A percentile compares a stretch with the other conserved stretches of the same genome.
Evolutionary conservation across 2,113 vertebrate genomes (phyloP).

Genomic region (Dicrurus megarhynchus): DNA sequence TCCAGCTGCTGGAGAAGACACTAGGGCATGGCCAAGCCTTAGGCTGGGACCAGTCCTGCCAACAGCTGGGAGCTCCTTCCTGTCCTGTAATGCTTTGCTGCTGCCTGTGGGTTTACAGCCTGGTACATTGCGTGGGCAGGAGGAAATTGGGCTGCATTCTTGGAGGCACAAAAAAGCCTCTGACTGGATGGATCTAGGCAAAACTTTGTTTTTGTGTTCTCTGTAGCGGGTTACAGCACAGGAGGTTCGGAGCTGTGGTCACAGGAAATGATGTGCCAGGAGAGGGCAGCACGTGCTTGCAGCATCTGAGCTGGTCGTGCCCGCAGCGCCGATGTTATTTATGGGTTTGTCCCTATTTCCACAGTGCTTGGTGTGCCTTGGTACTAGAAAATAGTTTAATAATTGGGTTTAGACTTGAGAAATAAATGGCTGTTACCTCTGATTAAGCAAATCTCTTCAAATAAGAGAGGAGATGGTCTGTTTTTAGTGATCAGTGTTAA

Average conservation of each 20-base stretch:
- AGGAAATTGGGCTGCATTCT: neutral
- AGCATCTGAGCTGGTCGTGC: neutral
- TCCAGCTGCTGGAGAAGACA: neutral
- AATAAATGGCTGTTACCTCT: neutral
- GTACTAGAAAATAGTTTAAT: neutral
- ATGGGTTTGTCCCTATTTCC: accelerated
- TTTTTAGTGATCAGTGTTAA: neutral
- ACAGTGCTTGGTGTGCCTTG: neutral
- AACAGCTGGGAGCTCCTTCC: neutral
- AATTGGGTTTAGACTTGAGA: neutral
- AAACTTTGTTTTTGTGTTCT: neutral
- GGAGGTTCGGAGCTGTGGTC: too few relatives aligned
- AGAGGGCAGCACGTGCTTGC: constrained; percentile 70
- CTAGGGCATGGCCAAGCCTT: neutral
- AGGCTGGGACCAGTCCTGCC: neutral
- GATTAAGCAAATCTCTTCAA: neutral
- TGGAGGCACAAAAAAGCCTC: neutral
- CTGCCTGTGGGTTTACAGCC: neutral
- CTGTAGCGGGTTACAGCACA: neutral
- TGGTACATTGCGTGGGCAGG: accelerated
- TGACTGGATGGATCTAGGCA: neutral
- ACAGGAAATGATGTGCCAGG: constrained; percentile 21
- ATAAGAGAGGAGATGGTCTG: neutral
- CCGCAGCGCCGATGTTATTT: accelerated
- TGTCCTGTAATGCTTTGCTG: neutral